Percentiles rank a stretch among this genome's conserved stretches.
Conservation (phyloP, 2,888 invertebrate species). For the Apodemia mormo region DNA sequence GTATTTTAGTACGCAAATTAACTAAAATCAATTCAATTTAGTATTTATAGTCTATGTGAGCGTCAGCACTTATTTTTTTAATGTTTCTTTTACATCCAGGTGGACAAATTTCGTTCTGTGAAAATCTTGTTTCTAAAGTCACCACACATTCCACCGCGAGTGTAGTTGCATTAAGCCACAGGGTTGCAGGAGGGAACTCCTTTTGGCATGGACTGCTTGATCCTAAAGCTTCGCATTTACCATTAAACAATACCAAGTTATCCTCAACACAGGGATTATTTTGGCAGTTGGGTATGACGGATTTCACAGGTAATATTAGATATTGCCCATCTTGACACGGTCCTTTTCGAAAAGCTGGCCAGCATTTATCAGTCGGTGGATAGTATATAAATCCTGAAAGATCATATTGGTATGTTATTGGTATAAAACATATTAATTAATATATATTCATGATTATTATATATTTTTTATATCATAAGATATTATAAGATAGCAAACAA, state of each 20-base stretch:
- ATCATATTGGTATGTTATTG: not conserved
- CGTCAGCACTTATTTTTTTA: conserved; percentile 49
- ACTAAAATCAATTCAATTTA: too few relatives aligned
- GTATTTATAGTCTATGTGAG: not conserved
- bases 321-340: conserved; percentile 82
- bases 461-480: too few relatives aligned
- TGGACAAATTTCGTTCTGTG: conserved; percentile 46
- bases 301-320: conserved; percentile 73
- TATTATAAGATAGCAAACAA: too few relatives aligned
- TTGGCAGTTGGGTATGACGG: conserved; percentile 82
- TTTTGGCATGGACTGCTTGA: conserved; percentile 63
- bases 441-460: too few relatives aligned
- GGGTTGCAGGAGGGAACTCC: conserved; percentile 55
- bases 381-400: conserved; percentile 82
- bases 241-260: conserved; percentile 67
- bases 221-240: conserved; percentile 69
- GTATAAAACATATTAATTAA: too few relatives aligned
- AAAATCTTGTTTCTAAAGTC: conserved; percentile 52
- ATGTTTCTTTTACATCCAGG: conserved; percentile 60
- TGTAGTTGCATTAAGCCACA: conserved; percentile 83
- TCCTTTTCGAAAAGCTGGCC: conserved; percentile 83
- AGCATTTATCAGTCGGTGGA: conserved; percentile 82
- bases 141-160: conserved; percentile 82
- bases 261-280: conserved; percentile 83
- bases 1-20: too few relatives aligned